These are phyloP conservation scores for Drosophila cyrtoloma DNA, from an alignment of 2,888 invertebrate genomes.

Conservation along the genomic window DNA sequence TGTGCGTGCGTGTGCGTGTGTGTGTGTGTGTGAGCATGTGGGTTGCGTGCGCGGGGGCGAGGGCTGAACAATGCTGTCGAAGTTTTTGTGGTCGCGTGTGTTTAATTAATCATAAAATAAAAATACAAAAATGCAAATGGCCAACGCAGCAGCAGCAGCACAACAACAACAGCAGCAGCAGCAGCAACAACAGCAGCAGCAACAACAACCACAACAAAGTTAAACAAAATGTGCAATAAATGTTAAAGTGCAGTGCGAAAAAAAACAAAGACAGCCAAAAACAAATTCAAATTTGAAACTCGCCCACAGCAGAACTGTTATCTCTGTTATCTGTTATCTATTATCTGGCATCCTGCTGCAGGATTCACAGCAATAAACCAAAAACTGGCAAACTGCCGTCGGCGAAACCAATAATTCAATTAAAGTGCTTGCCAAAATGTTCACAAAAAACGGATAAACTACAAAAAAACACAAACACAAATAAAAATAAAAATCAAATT, in stretches of 20 bases:
- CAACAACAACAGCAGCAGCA: slow-evolving; percentile 17
- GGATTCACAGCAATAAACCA: background rate
- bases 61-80: slow-evolving; percentile 14
- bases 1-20: slow-evolving; percentile 14
- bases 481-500: background rate
- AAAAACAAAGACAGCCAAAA: slow-evolving; percentile 1
- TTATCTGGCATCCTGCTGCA: slow-evolving; percentile 23
- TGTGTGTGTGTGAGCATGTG: slow-evolving; percentile 28
- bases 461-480: background rate
- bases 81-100: slow-evolving; percentile 71
- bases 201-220: slow-evolving; percentile 15
- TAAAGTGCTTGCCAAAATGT: slow-evolving; percentile 16
- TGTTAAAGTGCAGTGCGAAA: slow-evolving; percentile 34
- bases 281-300: background rate
- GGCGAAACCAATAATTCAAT: slow-evolving; percentile 5
- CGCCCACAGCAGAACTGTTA: background rate
- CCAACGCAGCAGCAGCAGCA: slow-evolving; percentile 31
- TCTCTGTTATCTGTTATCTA: background rate
- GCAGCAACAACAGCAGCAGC: slow-evolving; percentile 11
- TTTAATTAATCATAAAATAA: slow-evolving; percentile 78
- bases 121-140: slow-evolving; percentile 55
- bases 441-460: slow-evolving; percentile 22
- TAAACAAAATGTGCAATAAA: slow-evolving; percentile 40
- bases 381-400: slow-evolving; percentile 1
- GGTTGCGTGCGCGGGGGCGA: slow-evolving; percentile 11